phyloP scores from a whole-genome alignment of 2,797 vertebrate genomes.

The Rhabdophis nuchalis region DNA sequence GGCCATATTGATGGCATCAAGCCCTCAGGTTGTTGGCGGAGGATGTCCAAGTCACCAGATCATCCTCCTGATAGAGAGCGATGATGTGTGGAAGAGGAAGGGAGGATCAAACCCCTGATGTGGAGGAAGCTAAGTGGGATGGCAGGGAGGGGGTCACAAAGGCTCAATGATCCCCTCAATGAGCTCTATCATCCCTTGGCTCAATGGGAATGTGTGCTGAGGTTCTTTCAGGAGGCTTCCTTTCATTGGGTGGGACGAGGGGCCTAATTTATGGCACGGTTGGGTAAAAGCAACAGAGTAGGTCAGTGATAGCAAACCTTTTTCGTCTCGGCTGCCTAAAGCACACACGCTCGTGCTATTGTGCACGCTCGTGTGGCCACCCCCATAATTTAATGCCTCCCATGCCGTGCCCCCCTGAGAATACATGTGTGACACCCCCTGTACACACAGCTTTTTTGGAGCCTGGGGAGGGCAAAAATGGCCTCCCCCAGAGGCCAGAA shows the following conservation, averaged over 20 bases:
- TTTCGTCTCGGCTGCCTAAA: no score
- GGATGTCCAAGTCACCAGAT: conserved; percentile 8
- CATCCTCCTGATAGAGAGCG: not conserved
- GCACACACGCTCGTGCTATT: no score
- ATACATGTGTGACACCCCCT: no score
- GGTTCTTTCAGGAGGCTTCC: not conserved
- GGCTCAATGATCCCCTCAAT: not conserved
- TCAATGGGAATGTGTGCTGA: not conserved
- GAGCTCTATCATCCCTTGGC: not conserved
- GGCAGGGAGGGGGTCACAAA: not conserved
- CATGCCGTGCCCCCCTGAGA: no score
- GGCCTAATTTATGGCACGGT: no score
- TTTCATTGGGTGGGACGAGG: not conserved
- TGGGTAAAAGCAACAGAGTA: no score
- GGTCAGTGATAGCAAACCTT: no score
- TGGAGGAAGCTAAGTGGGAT: not conserved
- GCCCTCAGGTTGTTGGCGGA: not conserved
- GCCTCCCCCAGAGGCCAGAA: no score
- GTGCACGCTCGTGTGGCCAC: no score
- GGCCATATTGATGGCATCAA: conserved; percentile 13
- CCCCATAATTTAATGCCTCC: no score
- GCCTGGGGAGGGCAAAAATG: no score
- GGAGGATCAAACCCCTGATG: not conserved
- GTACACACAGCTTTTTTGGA: no score
- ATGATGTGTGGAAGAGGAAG: not conserved